These are phyloP conservation scores for Charanyca ferruginea DNA, from an alignment of 2,888 invertebrate genomes.

Conservation along the genomic window DNA sequence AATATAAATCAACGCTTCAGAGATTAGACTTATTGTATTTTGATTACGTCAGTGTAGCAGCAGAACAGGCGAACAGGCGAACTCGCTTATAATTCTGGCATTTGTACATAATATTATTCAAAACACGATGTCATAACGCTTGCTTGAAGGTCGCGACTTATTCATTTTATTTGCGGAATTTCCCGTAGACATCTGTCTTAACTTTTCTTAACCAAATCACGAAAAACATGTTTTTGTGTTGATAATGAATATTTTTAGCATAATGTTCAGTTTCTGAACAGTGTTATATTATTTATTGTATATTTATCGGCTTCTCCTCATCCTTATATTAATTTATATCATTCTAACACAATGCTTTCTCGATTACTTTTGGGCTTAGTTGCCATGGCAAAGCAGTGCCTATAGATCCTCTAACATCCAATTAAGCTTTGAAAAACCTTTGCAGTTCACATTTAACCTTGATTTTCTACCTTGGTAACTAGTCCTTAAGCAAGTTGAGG, in stretches of 20 bases:
- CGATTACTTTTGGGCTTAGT: conserved; percentile 20
- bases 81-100: conserved; percentile 1
- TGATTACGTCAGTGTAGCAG: neutral
- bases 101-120: conserved; percentile 9
- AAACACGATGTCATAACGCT: conserved; percentile 18
- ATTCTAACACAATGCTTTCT: conserved; percentile 38
- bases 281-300: conserved; percentile 48
- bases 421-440: neutral
- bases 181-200: conserved; percentile 12
- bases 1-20: conserved; percentile 4
- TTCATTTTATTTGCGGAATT: conserved; percentile 15
- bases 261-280: conserved; percentile 41
- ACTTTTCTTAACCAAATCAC: neutral
- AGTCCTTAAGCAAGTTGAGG: conserved; percentile 13
- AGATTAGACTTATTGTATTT: conserved; percentile 4
- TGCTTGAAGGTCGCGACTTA: conserved; percentile 34
- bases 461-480: conserved; percentile 34
- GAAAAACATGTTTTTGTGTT: neutral
- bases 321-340: conserved; percentile 40
- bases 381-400: conserved; percentile 14
- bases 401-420: neutral
- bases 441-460: neutral
- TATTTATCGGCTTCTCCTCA: conserved; percentile 49
- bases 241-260: neutral
- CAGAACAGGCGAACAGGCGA: neutral